These are phyloP conservation scores for Dynastes grantii DNA, from an alignment of 2,888 invertebrate genomes.

Conservation along the genomic window DNA sequence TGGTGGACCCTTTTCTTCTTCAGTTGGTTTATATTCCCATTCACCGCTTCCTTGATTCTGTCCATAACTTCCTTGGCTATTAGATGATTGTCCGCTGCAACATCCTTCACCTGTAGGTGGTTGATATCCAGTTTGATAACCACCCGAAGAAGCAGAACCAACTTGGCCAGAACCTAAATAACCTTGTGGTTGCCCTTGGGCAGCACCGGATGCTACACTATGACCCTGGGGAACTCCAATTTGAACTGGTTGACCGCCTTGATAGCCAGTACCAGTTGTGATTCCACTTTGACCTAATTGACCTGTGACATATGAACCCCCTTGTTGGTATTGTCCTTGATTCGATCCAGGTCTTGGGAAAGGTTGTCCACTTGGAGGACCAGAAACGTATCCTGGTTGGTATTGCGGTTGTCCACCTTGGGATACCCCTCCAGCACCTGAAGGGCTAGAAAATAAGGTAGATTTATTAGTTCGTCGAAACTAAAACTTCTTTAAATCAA, in stretches of 20 bases:
- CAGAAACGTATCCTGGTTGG: slow-evolving; percentile 48
- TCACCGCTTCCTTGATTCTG: slow-evolving; percentile 38
- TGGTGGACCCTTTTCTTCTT: slow-evolving; percentile 73
- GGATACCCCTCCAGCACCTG: slow-evolving; percentile 5
- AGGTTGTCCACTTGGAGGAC: slow-evolving; percentile 47
- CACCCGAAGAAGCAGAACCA: neutral
- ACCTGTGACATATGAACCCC: neutral
- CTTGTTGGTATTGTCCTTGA: slow-evolving; percentile 40
- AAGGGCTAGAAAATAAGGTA: neutral
- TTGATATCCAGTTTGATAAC: slow-evolving; percentile 35
- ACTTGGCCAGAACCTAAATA: neutral
- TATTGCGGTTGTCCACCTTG: slow-evolving; percentile 42
- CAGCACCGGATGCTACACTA: neutral
- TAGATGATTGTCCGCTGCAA: slow-evolving; percentile 34
- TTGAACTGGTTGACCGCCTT: slow-evolving; percentile 15
- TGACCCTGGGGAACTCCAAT: neutral
- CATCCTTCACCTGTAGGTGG: slow-evolving; percentile 12
- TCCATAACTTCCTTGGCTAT: neutral
- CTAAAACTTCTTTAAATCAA: neutral
- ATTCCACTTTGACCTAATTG: slow-evolving; percentile 17
- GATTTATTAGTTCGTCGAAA: too few species aligned
- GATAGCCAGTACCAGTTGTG: neutral
- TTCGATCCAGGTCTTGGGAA: slow-evolving; percentile 31
- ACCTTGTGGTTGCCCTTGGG: neutral
- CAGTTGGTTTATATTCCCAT: slow-evolving; percentile 51